These are phyloP conservation scores for Gryllus bimaculatus DNA, from an alignment of 1,140 invertebrate genomes.

Conservation along the genomic window DNA sequence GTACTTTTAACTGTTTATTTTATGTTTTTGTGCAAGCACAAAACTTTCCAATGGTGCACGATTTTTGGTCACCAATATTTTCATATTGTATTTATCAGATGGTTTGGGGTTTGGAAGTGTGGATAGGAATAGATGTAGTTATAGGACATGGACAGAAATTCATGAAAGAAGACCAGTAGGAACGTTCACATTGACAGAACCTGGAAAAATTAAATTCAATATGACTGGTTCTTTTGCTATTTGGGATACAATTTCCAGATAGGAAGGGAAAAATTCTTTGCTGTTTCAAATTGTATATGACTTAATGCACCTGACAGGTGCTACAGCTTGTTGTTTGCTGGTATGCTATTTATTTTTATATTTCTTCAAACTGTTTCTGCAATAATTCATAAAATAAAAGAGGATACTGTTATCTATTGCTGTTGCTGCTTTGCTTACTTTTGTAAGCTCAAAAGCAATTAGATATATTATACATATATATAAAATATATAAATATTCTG, in stretches of 20 bases:
- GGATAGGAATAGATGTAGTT: background rate
- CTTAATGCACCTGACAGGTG: background rate
- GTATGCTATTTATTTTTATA: slow-evolving; percentile 6
- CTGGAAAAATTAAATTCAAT: background rate
- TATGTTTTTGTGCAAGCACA: no score
- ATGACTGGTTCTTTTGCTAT: background rate
- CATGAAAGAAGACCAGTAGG: background rate
- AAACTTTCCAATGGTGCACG: background rate
- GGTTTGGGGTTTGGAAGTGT: background rate
- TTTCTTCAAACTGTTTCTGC: background rate
- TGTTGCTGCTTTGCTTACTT: slow-evolving; percentile 4
- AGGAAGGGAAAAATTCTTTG: background rate
- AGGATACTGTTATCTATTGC: background rate
- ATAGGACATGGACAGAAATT: background rate
- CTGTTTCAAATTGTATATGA: background rate
- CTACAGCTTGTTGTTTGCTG: background rate
- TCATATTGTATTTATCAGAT: background rate
- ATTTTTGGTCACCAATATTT: background rate
- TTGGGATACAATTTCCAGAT: background rate
- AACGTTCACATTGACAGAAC: background rate
- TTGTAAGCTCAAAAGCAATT: background rate
- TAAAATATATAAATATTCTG: background rate
- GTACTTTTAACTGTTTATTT: no score
- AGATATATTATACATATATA: slow-evolving; percentile 2
- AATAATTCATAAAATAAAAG: background rate